Evolutionary conservation across 1,140 invertebrate genomes (phyloP).

Genomic region (Eubasilissa regina): DNA sequence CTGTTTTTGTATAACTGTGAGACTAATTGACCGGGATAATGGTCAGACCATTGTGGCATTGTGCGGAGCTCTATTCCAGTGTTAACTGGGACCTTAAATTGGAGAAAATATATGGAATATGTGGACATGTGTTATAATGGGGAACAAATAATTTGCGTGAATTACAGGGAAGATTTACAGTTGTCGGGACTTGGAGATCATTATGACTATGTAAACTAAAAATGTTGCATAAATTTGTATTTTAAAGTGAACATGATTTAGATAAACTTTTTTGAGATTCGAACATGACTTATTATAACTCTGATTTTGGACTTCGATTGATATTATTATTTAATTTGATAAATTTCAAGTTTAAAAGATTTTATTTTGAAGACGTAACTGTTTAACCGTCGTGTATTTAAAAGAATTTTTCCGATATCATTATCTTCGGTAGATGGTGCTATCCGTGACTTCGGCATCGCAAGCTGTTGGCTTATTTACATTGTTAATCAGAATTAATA

Average conservation of each 20-base stretch:
- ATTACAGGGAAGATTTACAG: constrained; percentile 47
- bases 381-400: not conserved
- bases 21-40: constrained; percentile 53
- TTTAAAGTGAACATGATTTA: not conserved
- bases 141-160: constrained; percentile 40
- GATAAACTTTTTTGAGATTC: too few species aligned
- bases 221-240: constrained; percentile 35
- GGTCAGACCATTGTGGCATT: constrained; percentile 29
- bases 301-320: too few species aligned
- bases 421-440: not conserved
- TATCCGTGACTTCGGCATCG: not conserved
- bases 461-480: constrained; percentile 24
- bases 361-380: too few species aligned
- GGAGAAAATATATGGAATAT: constrained; percentile 24
- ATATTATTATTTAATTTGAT: too few species aligned
- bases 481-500: constrained; percentile 19
- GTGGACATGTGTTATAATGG: constrained; percentile 42
- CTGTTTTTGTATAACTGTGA: constrained; percentile 46
- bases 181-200: constrained; percentile 22
- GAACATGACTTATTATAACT: too few species aligned
- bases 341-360: too few species aligned
- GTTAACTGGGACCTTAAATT: constrained; percentile 41
- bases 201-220: constrained; percentile 36
- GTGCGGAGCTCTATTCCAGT: constrained; percentile 1
- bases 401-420: not conserved